Evolutionary conservation across 2,888 invertebrate species (phyloP).

Genomic region (Dasysyrphus albostriatus): DNA sequence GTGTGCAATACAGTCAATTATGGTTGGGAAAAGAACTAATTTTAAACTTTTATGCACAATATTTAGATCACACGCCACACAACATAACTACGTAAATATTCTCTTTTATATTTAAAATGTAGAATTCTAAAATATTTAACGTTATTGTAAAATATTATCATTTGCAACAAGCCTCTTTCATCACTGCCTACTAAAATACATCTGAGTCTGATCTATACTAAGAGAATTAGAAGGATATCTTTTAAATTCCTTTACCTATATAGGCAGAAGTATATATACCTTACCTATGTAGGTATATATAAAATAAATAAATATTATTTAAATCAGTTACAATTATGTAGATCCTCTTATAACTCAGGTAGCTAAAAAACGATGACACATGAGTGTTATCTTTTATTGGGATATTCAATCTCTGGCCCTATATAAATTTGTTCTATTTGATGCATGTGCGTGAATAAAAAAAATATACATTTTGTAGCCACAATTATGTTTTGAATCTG

Average conservation of each 20-base stretch:
- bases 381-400: conserved; percentile 63
- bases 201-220: neutral
- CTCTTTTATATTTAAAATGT: too few relatives aligned
- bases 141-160: too few relatives aligned
- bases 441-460: neutral
- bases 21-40: too few relatives aligned
- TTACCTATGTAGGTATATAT: neutral
- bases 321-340: neutral
- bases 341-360: conserved; percentile 47
- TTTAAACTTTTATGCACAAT: too few relatives aligned
- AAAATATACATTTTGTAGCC: conserved; percentile 72
- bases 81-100: too few relatives aligned
- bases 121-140: too few relatives aligned
- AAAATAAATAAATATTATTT: conserved; percentile 18
- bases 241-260: neutral
- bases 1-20: too few relatives aligned
- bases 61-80: too few relatives aligned
- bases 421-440: neutral
- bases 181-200: neutral
- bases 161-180: neutral
- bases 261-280: neutral
- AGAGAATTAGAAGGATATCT: neutral
- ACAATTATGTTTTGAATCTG: conserved; percentile 74
- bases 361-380: conserved; percentile 40
- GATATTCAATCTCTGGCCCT: conserved; percentile 47